phyloP scores from a whole-genome alignment of 2,113 vertebrate species.

The Brachyistius frenatus region DNA sequence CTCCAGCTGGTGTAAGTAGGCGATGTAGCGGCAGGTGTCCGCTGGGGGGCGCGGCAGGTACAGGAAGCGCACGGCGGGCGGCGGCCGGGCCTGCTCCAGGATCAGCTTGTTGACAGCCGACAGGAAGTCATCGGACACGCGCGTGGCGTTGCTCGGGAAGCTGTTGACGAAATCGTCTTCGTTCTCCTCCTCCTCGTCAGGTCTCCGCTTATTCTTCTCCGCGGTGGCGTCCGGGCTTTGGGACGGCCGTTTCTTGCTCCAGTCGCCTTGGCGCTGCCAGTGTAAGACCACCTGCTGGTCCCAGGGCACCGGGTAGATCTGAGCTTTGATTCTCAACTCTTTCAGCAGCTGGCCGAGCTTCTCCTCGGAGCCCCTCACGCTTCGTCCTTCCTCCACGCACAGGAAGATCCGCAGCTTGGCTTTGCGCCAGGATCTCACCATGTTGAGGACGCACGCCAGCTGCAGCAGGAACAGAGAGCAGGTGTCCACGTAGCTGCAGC shows the following conservation, averaged over 20 bases:
- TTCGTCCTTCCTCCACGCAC: constrained; percentile 89
- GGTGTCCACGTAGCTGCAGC: constrained; percentile 90
- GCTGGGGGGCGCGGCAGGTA: constrained; percentile 91
- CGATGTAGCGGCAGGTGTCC: constrained; percentile 86
- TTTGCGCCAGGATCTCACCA: constrained; percentile 89
- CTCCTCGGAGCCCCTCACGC: constrained; percentile 85
- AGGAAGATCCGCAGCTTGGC: constrained; percentile 90
- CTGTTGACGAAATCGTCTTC: constrained; percentile 83
- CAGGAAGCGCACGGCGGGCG: constrained; percentile 88
- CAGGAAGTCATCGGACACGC: constrained; percentile 89
- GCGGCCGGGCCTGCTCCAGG: constrained; percentile 79
- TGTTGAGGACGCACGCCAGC: constrained; percentile 92
- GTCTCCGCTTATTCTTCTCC: constrained; percentile 15
- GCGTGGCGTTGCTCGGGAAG: constrained; percentile 86
- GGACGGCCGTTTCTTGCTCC: constrained; percentile 2
- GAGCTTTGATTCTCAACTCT: constrained; percentile 90
- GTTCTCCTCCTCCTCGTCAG: not conserved
- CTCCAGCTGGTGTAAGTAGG: constrained; percentile 90
- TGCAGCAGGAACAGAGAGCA: constrained; percentile 94
- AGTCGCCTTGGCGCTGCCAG: constrained; percentile 85
- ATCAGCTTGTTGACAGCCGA: constrained; percentile 89
- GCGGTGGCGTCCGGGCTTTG: not conserved
- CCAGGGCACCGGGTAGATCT: constrained; percentile 88
- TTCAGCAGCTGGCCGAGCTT: constrained; percentile 90
- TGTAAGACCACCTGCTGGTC: constrained; percentile 89